These are phyloP conservation scores for Zelostemma sp. DNA, from an alignment of 1,140 invertebrate genomes.

Conservation along the genomic window DNA sequence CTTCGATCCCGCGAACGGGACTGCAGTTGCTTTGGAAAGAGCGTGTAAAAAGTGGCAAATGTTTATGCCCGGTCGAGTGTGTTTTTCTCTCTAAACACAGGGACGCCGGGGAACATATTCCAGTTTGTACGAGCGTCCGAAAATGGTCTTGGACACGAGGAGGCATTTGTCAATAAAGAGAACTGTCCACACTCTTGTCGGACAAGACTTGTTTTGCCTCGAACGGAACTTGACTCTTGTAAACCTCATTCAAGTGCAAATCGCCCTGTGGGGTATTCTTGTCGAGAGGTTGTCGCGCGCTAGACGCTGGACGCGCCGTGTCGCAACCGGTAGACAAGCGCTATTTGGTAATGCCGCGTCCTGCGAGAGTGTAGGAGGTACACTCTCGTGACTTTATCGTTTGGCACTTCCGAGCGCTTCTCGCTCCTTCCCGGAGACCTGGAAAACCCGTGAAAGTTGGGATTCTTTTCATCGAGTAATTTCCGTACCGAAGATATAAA, in stretches of 20 bases:
- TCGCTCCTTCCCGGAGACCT: constrained; percentile 18
- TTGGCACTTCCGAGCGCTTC: constrained; percentile 37
- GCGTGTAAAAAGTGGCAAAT: neutral
- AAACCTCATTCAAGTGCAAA: constrained; percentile 41
- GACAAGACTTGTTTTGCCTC: constrained; percentile 26
- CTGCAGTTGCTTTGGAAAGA: no score
- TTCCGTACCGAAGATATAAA: no score
- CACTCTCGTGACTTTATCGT: constrained; percentile 57
- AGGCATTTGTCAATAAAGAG: constrained; percentile 35
- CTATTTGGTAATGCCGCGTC: constrained; percentile 47
- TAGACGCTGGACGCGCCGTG: constrained; percentile 26
- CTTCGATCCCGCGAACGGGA: no score
- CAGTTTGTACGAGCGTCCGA: constrained; percentile 14
- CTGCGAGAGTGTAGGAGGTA: constrained; percentile 33
- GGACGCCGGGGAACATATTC: no score
- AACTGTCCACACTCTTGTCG: constrained; percentile 26
- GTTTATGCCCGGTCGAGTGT: neutral
- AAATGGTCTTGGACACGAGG: constrained; percentile 35
- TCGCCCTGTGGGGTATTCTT: constrained; percentile 36
- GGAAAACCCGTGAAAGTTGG: no score
- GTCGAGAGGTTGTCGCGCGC: constrained; percentile 23
- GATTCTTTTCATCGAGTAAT: no score
- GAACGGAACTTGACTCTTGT: constrained; percentile 33
- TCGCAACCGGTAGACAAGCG: constrained; percentile 43
- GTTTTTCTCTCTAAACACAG: neutral